A percentile compares a stretch with the other conserved stretches of the same genome.
Evolutionary conservation across 2,113 vertebrate genomes (phyloP).

Genomic region (Oryzias celebensis): DNA sequence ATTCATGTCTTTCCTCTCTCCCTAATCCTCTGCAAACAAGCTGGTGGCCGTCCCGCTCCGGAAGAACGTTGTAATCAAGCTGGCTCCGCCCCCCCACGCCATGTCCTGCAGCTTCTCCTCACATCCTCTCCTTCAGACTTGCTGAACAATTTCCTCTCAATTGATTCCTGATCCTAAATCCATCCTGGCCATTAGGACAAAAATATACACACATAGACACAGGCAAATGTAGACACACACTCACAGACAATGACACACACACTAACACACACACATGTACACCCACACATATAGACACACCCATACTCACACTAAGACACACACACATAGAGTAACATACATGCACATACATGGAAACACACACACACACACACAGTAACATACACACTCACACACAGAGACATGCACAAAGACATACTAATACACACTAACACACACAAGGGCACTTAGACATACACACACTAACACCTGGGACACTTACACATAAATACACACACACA

Average conservation of each 20-base stretch:
- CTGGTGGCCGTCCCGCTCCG: constrained; percentile 61
- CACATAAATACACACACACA: not conserved
- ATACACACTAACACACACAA: too few species aligned
- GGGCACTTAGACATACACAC: too few species aligned
- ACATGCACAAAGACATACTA: too few species aligned
- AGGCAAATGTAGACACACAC: not conserved
- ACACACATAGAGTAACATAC: too few species aligned
- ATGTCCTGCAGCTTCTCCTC: not conserved
- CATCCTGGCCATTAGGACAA: constrained; percentile 23
- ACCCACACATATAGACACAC: too few species aligned
- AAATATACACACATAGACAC: constrained; percentile 4
- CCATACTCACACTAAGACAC: too few species aligned
- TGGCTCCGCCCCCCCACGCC: constrained; percentile 33
- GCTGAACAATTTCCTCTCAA: constrained; percentile 70
- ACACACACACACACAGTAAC: too few species aligned
- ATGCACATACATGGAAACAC: too few species aligned
- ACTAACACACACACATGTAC: not conserved
- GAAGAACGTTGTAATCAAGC: constrained; percentile 67
- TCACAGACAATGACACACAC: not conserved
- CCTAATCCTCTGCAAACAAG: constrained; percentile 72
- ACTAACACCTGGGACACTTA: too few species aligned
- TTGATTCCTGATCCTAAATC: constrained; percentile 74
- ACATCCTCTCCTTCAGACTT: constrained; percentile 3
- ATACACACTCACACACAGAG: too few species aligned
- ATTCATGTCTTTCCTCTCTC: constrained; percentile 76